phyloP scores from a whole-genome alignment of 1,140 invertebrate genomes.

The Fragariocoptes setiger region DNA sequence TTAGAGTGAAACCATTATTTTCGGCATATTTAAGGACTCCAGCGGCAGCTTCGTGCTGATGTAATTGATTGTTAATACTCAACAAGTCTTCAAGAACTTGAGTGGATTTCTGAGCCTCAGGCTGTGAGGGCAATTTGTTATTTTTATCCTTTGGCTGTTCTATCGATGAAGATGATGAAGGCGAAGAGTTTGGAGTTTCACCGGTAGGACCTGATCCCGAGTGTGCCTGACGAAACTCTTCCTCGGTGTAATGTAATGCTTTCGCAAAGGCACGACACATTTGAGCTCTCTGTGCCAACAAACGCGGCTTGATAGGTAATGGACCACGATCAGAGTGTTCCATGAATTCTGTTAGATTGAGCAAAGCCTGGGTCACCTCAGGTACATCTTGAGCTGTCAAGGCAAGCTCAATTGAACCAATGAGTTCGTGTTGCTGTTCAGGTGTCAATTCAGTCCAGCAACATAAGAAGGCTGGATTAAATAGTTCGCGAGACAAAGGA shows the following conservation, averaged over 20 bases:
- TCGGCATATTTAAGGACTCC: constrained; percentile 64
- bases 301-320: constrained; percentile 49
- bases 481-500: constrained; percentile 66
- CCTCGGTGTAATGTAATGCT: constrained; percentile 91
- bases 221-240: constrained; percentile 51
- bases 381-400: constrained; percentile 67
- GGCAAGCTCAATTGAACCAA: constrained; percentile 54
- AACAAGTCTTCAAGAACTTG: constrained; percentile 71
- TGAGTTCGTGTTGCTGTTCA: constrained; percentile 46
- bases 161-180: too few species aligned
- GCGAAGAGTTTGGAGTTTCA: too few species aligned
- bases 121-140: too few species aligned
- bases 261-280: constrained; percentile 56
- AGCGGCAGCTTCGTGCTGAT: constrained; percentile 85
- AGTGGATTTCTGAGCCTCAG: constrained; percentile 13
- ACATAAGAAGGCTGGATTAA: constrained; percentile 93
- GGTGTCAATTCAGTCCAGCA: constrained; percentile 83
- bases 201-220: too few species aligned
- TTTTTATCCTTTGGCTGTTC: too few species aligned
- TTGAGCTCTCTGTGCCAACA: constrained; percentile 27
- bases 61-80: constrained; percentile 91
- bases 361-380: constrained; percentile 82
- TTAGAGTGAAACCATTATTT: constrained; percentile 26
- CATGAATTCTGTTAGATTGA: constrained; percentile 97
- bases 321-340: constrained; percentile 86